phyloP scores from a whole-genome alignment of 2,113 vertebrate species.

The Montifringilla adamsi region DNA sequence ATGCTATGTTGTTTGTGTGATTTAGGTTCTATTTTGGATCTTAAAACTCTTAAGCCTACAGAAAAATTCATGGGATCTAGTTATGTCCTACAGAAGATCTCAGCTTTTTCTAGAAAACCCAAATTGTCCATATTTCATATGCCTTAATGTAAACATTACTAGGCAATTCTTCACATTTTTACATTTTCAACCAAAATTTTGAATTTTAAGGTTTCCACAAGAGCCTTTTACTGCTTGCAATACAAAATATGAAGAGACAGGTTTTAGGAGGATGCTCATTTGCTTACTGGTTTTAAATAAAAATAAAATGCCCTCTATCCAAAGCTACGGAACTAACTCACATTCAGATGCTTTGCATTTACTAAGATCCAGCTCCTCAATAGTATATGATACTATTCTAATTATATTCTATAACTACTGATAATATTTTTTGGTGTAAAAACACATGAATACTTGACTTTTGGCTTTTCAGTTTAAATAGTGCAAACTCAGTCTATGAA shows the following conservation, averaged over 20 bases:
- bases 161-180: background rate
- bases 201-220: background rate
- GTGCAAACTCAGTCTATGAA: background rate
- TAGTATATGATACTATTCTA: background rate
- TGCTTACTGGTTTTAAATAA: background rate
- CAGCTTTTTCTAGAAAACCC: background rate
- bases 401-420: background rate
- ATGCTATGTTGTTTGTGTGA: background rate
- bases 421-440: background rate
- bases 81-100: background rate
- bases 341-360: background rate
- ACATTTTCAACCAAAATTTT: background rate
- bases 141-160: background rate
- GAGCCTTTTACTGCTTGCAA: background rate
- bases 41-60: background rate
- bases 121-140: background rate
- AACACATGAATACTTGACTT: background rate
- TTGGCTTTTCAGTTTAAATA: background rate
- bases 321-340: background rate
- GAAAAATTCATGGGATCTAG: background rate
- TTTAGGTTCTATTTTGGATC: background rate
- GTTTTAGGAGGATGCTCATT: background rate
- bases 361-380: background rate
- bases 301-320: background rate
- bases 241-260: background rate